A percentile compares a stretch with the other conserved stretches of the same genome.
Evolutionary conservation across 2,113 vertebrate species (phyloP).

Genomic region (Phalacrocorax aristotelis): DNA sequence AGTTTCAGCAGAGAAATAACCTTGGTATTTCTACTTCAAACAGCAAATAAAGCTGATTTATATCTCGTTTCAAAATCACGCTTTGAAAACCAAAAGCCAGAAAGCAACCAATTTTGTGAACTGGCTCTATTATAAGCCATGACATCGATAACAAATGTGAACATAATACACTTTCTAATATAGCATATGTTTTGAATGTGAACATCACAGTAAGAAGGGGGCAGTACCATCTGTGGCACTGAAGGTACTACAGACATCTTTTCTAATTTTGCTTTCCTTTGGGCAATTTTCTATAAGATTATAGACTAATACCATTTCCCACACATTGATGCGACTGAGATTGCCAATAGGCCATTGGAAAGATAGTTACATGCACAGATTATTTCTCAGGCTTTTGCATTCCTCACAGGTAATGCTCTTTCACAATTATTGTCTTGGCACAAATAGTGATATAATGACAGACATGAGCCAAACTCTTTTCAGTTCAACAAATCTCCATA

Average conservation of each 20-base stretch:
- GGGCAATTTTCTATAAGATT: not conserved
- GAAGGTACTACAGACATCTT: not conserved
- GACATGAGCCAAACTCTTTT: not conserved
- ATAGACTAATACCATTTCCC: not conserved
- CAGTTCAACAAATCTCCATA: not conserved
- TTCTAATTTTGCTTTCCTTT: not conserved
- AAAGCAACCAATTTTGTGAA: not conserved
- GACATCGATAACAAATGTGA: not conserved
- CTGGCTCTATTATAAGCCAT: not conserved
- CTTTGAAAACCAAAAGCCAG: not conserved
- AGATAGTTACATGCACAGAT: not conserved
- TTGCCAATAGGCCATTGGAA: not conserved
- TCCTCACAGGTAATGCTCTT: not conserved
- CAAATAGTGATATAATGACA: not conserved
- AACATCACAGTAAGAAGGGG: not conserved
- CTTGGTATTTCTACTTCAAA: not conserved
- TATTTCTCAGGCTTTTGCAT: not conserved
- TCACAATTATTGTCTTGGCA: slow-evolving; percentile 3
- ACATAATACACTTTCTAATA: not conserved
- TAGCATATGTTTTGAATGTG: not conserved
- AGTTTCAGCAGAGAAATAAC: not conserved
- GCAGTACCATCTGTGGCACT: not conserved
- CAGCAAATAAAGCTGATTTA: not conserved
- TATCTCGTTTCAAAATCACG: not conserved
- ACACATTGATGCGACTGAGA: not conserved